Base-by-base conservation (phyloP, 2,113 vertebrate genomes). In the Hoplias malabaricus region DNA sequence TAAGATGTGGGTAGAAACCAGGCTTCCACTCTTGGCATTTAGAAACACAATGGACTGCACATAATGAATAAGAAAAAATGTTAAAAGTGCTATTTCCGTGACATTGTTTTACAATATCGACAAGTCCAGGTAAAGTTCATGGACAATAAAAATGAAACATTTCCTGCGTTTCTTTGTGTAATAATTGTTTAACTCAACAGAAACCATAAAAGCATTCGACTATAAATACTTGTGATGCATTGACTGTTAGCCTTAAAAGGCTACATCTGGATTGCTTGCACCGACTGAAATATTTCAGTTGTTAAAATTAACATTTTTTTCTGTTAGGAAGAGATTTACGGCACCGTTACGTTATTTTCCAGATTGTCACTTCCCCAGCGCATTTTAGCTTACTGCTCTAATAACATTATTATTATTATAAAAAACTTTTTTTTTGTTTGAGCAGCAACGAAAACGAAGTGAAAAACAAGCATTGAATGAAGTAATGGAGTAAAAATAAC, bases 61-160 rank as follows among this genome's bases (percentile, higher is more conserved):
- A 27, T 48, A 21, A 59, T 27, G 53, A 13, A n/a, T 25, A 40
- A 27, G 14, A 33, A 23, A 69, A 46, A 67, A 43, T 43, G 23
- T 9, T 16, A 10, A 13, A 7, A 53, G 36, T 40, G 6, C 43
- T 25, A 29, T 7, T 21, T 57, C n/a, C n/a, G n/a, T n/a, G n/a
- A n/a, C n/a, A n/a, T 46, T 50, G 11, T 62, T 63, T 69, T 40
- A 43, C 31, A 25, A 16, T 23, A 42, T 48, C 53, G 12, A 40
- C 34, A 29, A 40, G 8, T 31, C 9, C 50, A 72, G 62, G n/a
- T 36, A 80, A 84, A 68, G 77, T 85, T 61, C 70, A 78, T 54
- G 43, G 73, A 53, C 29, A 79, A 82, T 72, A 81, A 46, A 57
- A 69, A 6, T 34, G 19, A 50, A 14, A 42, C 43, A 29, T 5